Percentiles rank a stretch among this genome's conserved stretches.
Evolutionary conservation across 2,888 invertebrate genomes (phyloP).

Genomic region (Orthonevra nobilis): DNA sequence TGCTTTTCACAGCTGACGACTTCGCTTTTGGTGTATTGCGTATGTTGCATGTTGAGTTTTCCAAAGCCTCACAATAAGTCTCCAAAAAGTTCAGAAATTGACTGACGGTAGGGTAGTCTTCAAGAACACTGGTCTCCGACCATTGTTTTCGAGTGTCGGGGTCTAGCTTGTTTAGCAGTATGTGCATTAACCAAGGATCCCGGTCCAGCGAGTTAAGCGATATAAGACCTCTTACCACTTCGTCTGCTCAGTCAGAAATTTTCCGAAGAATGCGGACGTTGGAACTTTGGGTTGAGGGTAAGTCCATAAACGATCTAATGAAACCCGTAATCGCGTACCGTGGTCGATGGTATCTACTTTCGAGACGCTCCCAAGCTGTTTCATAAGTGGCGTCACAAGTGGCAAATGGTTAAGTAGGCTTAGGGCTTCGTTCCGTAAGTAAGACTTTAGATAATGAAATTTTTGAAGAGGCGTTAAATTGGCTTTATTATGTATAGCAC

Average conservation of each 20-base stretch:
- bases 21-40: not conserved
- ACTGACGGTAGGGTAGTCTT: conserved; percentile 3
- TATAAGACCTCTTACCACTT: not conserved
- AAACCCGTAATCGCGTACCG: not conserved
- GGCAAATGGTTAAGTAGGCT: conserved; percentile 9
- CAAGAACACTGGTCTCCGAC: not conserved
- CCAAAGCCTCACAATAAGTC: not conserved
- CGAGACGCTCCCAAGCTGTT: not conserved
- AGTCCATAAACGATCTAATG: conserved; percentile 9
- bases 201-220: not conserved
- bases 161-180: not conserved
- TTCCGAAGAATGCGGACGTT: not conserved
- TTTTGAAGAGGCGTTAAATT: not conserved
- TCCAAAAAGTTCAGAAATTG: not conserved
- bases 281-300: not conserved
- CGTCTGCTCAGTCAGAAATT: not conserved
- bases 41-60: not conserved
- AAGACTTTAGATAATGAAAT: not conserved
- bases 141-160: conserved; percentile 5
- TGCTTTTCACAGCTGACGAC: conserved; percentile 4
- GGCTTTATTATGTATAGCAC: not conserved
- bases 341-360: conserved; percentile 1
- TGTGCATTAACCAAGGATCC: not conserved
- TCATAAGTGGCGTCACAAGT: conserved; percentile 4
- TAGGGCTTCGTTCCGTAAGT: conserved; percentile 3